Evolutionary conservation across 1,140 invertebrate species (phyloP).

Genomic region (Dreissena polymorpha): DNA sequence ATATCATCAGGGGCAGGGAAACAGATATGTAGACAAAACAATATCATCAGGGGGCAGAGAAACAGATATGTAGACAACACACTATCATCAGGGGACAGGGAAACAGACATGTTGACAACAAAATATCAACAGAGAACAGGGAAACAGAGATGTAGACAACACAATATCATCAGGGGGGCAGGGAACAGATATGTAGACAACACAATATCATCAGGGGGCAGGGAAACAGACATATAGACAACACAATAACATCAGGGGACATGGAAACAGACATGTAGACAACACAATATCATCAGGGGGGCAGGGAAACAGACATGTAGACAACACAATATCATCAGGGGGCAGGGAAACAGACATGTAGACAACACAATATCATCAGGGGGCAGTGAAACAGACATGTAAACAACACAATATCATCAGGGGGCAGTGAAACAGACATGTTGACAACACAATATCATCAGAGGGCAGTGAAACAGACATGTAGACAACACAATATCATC

Average conservation of each 20-base stretch:
- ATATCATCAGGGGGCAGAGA: neutral
- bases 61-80: conserved; percentile 38
- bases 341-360: no score
- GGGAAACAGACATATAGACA: no score
- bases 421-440: no score
- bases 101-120: conserved; percentile 43
- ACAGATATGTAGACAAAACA: conserved; percentile 25
- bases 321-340: neutral
- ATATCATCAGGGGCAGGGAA: neutral
- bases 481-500: neutral
- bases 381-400: no score
- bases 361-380: neutral
- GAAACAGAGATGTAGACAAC: conserved; percentile 41
- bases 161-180: neutral
- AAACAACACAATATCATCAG: neutral
- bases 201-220: neutral
- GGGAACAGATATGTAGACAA: no score
- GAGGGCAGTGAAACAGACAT: no score
- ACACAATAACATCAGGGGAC: neutral
- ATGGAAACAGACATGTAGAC: no score
- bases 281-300: neutral
- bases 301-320: no score
- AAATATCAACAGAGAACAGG: neutral
- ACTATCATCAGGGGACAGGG: neutral
- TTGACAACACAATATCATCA: neutral